phyloP scores from a whole-genome alignment of 2,797 vertebrate genomes.

The Gadopsis bispinosus region DNA sequence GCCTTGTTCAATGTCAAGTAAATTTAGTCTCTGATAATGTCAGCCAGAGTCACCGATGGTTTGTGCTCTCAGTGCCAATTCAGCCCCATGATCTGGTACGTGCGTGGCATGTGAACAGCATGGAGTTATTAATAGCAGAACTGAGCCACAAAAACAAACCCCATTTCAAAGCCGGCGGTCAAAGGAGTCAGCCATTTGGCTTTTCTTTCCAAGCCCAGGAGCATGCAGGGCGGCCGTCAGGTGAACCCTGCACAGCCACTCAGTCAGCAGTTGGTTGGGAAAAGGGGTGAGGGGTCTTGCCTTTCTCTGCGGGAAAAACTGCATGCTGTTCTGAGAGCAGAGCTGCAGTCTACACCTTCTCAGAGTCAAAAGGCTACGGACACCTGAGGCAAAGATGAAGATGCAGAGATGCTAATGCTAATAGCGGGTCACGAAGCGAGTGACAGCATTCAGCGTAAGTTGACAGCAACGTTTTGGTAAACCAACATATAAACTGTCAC shows the following conservation, averaged over 20 bases:
- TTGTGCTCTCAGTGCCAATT: constrained; percentile 32
- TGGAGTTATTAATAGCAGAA: constrained; percentile 78
- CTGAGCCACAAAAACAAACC: constrained; percentile 66
- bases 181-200: constrained; percentile 69
- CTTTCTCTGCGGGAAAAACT: constrained; percentile 33
- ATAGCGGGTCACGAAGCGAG: constrained; percentile 31
- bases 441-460: constrained; percentile 2
- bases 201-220: constrained; percentile 47
- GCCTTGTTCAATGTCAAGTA: constrained; percentile 71
- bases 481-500: neutral
- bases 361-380: constrained; percentile 28
- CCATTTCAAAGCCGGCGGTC: constrained; percentile 72
- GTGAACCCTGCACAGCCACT: constrained; percentile 34
- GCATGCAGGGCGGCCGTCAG: constrained; percentile 19
- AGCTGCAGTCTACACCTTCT: constrained; percentile 24
- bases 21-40: constrained; percentile 69
- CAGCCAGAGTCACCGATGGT: constrained; percentile 36
- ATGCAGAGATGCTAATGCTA: constrained; percentile 25
- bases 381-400: constrained; percentile 36
- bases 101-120: constrained; percentile 57
- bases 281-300: neutral
- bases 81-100: constrained; percentile 52
- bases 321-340: constrained; percentile 37
- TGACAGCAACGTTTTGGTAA: constrained; percentile 1
- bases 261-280: constrained; percentile 34